These are phyloP conservation scores for Willowsia nigromaculata DNA, from an alignment of 2,888 invertebrate species.

Conservation along the genomic window DNA sequence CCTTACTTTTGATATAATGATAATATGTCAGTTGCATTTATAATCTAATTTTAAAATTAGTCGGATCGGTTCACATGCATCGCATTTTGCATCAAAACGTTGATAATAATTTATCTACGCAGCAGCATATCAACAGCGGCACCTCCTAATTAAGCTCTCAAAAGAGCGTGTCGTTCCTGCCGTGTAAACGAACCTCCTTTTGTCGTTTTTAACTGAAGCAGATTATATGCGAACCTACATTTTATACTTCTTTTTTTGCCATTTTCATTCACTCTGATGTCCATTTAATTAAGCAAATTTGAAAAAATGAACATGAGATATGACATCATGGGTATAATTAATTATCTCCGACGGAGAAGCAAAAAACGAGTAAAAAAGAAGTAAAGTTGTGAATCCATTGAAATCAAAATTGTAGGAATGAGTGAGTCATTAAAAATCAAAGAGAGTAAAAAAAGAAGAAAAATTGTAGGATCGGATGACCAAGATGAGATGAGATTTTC, in stretches of 20 bases:
- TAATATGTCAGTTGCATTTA: neutral
- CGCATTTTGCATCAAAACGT: neutral
- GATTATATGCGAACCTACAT: neutral
- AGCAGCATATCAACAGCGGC: neutral
- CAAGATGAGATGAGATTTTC: neutral
- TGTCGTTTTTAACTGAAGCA: neutral
- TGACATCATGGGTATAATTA: slow-evolving; percentile 50
- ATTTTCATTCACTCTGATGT: neutral
- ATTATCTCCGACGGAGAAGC: slow-evolving; percentile 18
- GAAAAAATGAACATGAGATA: slow-evolving; percentile 30
- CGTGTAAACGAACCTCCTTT: slow-evolving; percentile 4
- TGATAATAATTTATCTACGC: neutral
- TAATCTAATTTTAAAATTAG: slow-evolving; percentile 1
- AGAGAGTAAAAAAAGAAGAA: neutral
- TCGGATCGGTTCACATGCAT: slow-evolving; percentile 37
- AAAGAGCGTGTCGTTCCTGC: slow-evolving; percentile 33
- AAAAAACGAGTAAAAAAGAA: neutral
- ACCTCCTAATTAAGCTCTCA: slow-evolving; percentile 35
- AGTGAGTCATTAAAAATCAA: slow-evolving; percentile 27
- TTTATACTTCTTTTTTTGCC: neutral
- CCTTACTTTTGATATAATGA: neutral
- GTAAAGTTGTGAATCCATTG: slow-evolving; percentile 20
- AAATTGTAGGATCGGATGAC: slow-evolving; percentile 24
- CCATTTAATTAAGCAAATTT: slow-evolving; percentile 33
- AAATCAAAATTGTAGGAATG: neutral